Conservation (phyloP, 2,113 vertebrate genomes). For the Peromyscus californicus region DNA sequence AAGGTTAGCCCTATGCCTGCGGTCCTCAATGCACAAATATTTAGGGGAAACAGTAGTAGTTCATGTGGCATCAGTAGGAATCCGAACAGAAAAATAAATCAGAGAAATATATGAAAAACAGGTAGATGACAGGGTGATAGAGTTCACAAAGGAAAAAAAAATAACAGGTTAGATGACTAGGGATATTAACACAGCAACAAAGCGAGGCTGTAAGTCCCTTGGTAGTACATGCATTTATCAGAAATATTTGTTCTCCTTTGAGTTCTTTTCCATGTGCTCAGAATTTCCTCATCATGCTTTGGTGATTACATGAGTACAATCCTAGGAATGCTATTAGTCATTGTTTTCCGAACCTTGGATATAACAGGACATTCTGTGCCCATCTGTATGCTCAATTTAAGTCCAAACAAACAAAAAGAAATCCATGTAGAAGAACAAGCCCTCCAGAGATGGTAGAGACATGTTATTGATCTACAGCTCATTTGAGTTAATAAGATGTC, state of each 20-base stretch:
- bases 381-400: slow-evolving; percentile 44
- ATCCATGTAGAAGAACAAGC: slow-evolving; percentile 30
- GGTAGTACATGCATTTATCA: slow-evolving; percentile 34
- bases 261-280: neutral
- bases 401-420: slow-evolving; percentile 60
- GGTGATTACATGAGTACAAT: slow-evolving; percentile 11
- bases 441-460: neutral
- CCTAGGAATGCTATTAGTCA: slow-evolving; percentile 38
- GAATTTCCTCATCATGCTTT: slow-evolving; percentile 12
- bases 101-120: slow-evolving; percentile 16
- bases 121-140: neutral
- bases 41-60: neutral
- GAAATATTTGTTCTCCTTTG: slow-evolving; percentile 41
- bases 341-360: slow-evolving; percentile 28
- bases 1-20: neutral
- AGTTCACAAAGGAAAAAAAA: neutral
- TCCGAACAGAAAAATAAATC: slow-evolving; percentile 17
- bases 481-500: slow-evolving; percentile 54
- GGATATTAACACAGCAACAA: neutral
- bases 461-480: slow-evolving; percentile 56
- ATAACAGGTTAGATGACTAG: neutral
- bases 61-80: neutral
- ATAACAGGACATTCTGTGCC: slow-evolving; percentile 22
- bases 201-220: neutral
- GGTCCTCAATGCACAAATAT: neutral